Conservation (phyloP, 2,797 vertebrate genomes). For the Todus mexicanus region DNA sequence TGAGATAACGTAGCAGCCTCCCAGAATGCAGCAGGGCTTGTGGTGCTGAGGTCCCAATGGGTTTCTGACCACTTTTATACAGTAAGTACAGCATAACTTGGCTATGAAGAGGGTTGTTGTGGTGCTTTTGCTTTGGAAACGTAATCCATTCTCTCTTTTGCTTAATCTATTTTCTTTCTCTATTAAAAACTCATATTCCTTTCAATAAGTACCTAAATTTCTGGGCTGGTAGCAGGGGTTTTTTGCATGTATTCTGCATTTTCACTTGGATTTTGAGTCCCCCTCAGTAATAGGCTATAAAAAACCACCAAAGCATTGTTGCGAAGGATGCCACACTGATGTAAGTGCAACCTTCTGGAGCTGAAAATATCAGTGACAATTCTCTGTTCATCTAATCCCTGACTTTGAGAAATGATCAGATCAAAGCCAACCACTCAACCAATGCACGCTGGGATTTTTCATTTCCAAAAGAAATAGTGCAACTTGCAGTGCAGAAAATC, state of each 20-base stretch:
- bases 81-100: not conserved
- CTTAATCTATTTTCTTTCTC: not conserved
- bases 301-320: not conserved
- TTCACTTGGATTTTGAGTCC: not conserved
- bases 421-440: not conserved
- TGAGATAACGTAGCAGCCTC: not conserved
- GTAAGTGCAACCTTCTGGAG: not conserved
- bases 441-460: not conserved
- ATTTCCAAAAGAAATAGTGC: slow-evolving; percentile 1
- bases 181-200: not conserved
- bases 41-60: not conserved
- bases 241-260: not conserved
- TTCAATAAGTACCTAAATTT: not conserved
- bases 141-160: not conserved
- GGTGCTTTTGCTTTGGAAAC: not conserved
- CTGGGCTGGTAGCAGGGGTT: not conserved
- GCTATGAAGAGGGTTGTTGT: not conserved
- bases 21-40: not conserved
- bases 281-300: not conserved
- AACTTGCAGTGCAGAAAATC: slow-evolving; percentile 25
- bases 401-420: not conserved
- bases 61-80: not conserved
- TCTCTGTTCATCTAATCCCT: not conserved
- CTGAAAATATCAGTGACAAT: not conserved
- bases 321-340: not conserved